Percentiles rank a stretch among this genome's conserved stretches.
Evolutionary conservation across 2,113 vertebrate species (phyloP).

Genomic region (Cepphus grylle): DNA sequence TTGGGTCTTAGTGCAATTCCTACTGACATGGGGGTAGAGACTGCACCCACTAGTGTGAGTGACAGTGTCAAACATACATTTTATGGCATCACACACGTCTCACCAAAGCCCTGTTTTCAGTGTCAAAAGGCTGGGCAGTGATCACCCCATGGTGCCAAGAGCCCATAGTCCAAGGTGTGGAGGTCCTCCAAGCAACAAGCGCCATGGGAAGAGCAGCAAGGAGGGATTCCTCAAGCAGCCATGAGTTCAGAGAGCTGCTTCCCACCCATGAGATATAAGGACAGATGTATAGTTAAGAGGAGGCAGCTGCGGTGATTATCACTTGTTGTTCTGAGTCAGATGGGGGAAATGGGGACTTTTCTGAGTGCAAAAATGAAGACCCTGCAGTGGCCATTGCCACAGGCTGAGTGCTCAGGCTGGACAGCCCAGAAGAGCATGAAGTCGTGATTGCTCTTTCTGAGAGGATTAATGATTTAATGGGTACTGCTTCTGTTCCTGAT

Average conservation of each 20-base stretch:
- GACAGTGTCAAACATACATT: not conserved
- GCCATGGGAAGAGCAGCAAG: not conserved
- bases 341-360: not conserved
- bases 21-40: not conserved
- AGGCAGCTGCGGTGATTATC: not conserved
- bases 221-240: not conserved
- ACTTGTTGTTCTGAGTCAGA: not conserved
- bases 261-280: accelerated
- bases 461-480: not conserved
- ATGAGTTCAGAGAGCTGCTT: not conserved
- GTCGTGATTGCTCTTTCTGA: not conserved
- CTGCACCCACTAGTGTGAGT: not conserved
- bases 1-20: not conserved
- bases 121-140: not conserved
- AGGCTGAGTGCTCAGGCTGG: not conserved
- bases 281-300: not conserved
- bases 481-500: not conserved
- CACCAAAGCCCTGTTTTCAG: not conserved
- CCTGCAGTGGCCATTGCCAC: not conserved
- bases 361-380: not conserved
- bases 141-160: not conserved
- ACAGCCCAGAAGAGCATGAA: not conserved
- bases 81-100: not conserved
- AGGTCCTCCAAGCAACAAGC: not conserved
- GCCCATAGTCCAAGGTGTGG: accelerated